Evolutionary conservation across 2,888 invertebrate species (phyloP).

Genomic region (Drosophila ezoana): DNA sequence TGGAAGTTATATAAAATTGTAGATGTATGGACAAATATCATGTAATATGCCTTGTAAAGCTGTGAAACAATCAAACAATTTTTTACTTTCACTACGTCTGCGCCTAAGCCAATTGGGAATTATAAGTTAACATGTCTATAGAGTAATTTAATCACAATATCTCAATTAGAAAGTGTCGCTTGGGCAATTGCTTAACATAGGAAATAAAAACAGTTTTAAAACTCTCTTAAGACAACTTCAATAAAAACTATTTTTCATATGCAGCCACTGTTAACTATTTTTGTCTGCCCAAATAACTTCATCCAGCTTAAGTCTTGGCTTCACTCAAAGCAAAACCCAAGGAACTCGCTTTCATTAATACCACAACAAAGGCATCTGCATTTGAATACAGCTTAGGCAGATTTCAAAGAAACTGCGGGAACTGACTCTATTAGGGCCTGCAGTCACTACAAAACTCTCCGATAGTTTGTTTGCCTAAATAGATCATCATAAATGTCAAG

Average conservation of each 20-base stretch:
- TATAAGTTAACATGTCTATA: not conserved
- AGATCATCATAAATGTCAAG: conserved; percentile 76
- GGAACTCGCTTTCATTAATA: conserved; percentile 1
- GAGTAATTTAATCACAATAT: not conserved
- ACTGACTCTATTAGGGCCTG: conserved; percentile 54
- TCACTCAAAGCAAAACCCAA: not conserved
- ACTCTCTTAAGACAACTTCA: not conserved
- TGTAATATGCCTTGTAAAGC: not conserved
- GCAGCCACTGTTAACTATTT: conserved; percentile 2
- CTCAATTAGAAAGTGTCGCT: conserved; percentile 22
- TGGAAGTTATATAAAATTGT: not conserved
- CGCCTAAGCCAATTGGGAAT: not conserved
- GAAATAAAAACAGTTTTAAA: conserved; percentile 1
- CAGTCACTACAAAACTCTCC: conserved; percentile 24
- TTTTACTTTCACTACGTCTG: not conserved
- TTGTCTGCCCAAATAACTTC: conserved; percentile 32
- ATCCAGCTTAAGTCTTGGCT: conserved; percentile 32
- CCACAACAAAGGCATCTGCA: conserved; percentile 43
- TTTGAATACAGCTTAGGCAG: conserved; percentile 29
- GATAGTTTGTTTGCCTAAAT: conserved; percentile 68
- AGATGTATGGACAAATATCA: not conserved
- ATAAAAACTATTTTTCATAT: conserved; percentile 2
- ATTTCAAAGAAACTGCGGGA: conserved; percentile 50
- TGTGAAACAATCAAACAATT: not conserved
- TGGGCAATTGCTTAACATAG: conserved; percentile 5